Conservation (phyloP, 2,113 vertebrate species). For the Syrmaticus mikado region DNA sequence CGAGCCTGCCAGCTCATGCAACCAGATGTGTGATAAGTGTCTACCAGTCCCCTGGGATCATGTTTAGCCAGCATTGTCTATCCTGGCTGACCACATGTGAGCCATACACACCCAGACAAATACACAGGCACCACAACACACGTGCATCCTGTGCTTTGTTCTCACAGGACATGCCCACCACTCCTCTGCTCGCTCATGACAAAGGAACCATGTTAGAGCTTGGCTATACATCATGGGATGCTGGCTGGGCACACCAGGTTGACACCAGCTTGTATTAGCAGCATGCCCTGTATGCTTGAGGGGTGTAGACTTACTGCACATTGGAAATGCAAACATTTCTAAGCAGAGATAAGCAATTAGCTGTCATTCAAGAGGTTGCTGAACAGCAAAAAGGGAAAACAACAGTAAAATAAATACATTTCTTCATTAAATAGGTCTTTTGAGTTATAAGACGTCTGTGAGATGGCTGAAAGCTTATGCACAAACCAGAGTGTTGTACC, state of each 20-base stretch:
- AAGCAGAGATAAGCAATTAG: neutral
- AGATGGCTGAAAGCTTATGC: neutral
- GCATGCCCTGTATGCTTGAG: neutral
- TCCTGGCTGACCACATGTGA: neutral
- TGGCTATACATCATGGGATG: neutral
- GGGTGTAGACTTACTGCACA: no score
- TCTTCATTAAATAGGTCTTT: neutral
- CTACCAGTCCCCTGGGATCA: neutral
- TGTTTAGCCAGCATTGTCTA: rapidly evolving
- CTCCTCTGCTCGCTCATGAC: neutral
- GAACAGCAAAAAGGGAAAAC: neutral
- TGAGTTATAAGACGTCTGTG: neutral
- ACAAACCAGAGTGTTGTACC: neutral
- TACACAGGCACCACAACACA: neutral
- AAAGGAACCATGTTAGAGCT: neutral
- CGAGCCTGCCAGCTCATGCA: neutral
- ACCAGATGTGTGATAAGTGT: neutral
- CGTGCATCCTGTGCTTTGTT: neutral
- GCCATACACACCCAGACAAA: neutral
- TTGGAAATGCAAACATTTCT: neutral
- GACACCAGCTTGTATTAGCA: neutral
- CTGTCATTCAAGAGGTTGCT: neutral
- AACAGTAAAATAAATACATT: neutral
- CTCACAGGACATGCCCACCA: neutral
- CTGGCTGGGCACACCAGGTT: neutral